Evolutionary conservation across 1,140 invertebrate genomes (phyloP).

Genomic region (Drosophila athabasca): DNA sequence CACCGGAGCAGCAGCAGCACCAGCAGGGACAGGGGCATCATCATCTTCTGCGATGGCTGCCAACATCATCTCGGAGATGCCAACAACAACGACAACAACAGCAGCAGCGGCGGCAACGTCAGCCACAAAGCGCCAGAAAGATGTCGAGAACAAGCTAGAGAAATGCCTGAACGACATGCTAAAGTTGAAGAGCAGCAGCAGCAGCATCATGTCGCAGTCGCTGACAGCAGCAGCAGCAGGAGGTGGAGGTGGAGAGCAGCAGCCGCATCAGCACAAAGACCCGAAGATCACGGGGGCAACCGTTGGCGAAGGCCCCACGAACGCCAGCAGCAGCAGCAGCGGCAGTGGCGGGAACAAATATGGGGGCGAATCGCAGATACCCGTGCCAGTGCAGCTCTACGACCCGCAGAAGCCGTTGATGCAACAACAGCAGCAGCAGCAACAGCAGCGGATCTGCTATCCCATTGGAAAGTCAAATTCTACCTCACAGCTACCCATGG

Average conservation of each 20-base stretch:
- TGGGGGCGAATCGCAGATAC: constrained; percentile 60
- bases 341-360: constrained; percentile 46
- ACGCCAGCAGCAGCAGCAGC: constrained; percentile 14
- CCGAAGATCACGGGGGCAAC: constrained; percentile 13
- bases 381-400: constrained; percentile 72
- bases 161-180: constrained; percentile 81
- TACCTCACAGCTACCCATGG: constrained; percentile 75
- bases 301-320: constrained; percentile 30
- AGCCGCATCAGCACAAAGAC: constrained; percentile 65
- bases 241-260: constrained; percentile 62
- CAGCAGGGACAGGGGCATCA: constrained; percentile 27
- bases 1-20: constrained; percentile 23
- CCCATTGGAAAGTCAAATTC: constrained; percentile 80
- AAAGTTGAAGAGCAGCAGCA: constrained; percentile 72
- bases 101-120: constrained; percentile 34
- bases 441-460: constrained; percentile 47
- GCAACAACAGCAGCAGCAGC: constrained; percentile 57
- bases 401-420: constrained; percentile 67
- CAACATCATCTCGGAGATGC: constrained; percentile 32
- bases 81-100: constrained; percentile 23
- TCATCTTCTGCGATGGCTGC: constrained; percentile 9
- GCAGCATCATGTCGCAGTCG: constrained; percentile 57
- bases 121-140: constrained; percentile 80
- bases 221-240: constrained; percentile 32
- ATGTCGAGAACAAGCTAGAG: constrained; percentile 81